Evolutionary conservation across 2,888 invertebrate species (phyloP), one percentile per base, ranked within the genome.

Genomic region (Dynastes tityus): DNA sequence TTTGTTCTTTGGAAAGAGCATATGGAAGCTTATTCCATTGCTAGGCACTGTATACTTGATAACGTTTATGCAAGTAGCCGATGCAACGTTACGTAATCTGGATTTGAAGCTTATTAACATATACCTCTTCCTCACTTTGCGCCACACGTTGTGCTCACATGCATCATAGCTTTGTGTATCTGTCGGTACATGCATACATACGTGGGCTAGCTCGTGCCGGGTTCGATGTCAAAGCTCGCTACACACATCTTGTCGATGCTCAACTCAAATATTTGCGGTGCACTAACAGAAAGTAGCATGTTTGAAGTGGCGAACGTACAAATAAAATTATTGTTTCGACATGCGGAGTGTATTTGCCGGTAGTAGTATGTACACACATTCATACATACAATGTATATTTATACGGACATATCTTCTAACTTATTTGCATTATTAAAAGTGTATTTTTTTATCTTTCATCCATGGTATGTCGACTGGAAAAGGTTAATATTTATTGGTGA

Each of bases 241-340:
- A 45, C 65, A 9, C 6, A 45, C 45, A 45, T 45, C 45, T 40
- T 45, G 40, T 37, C 65, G 45, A 65, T 45, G 37, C 32, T 65
- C 65, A 37, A 65, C 32, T 65, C 65, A 37, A 65, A 65, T 65
- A 65, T 65, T 65, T 65, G 65, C 65, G 45, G 45, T 65, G n/a
- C 6, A 40, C 45, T 22, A 40, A 65, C 65, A 45, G 37, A 45
- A 65, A 65, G 65, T 65, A 65, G 65, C 65, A 40, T 53, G 65
- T 65, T 65, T 45, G 65, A 45, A 65, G 16, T 40, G 45, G 45
- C 32, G 16, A 16, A 65, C 45, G 65, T 45, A 45, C 65, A 6
- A 32, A 65, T n/a, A 65, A 40, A 9, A 37, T 13, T 65, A 65
- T 65, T 65, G 40, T 65, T 65, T 65, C 37, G 37, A 65, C 29